phyloP scores from a whole-genome alignment of 2,797 vertebrate genomes.

The Phaenicophaeus curvirostris region DNA sequence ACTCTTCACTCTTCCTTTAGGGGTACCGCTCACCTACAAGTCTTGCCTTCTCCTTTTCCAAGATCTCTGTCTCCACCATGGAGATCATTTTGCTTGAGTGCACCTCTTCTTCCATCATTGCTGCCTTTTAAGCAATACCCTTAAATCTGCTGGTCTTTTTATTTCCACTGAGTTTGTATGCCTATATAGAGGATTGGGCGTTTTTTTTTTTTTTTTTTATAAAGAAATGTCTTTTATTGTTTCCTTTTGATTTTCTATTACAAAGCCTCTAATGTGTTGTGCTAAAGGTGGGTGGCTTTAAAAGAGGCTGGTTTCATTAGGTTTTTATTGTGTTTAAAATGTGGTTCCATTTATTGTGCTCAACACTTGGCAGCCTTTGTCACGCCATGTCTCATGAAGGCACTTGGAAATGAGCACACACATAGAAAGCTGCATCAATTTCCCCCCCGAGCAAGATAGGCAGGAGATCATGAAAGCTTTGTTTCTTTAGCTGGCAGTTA shows the following conservation, averaged over 20 bases:
- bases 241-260: background rate
- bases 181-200: background rate
- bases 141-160: background rate
- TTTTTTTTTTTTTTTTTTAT: background rate
- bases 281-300: conserved; percentile 54
- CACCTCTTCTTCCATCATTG: background rate
- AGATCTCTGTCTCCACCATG: fast-evolving
- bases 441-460: conserved; percentile 37
- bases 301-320: conserved; percentile 50
- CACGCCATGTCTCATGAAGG: conserved; percentile 44
- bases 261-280: background rate
- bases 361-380: conserved; percentile 60
- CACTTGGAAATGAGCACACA: conserved; percentile 40
- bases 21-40: background rate
- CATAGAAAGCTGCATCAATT: conserved; percentile 57
- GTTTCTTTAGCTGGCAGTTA: conserved; percentile 59
- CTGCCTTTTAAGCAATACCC: background rate
- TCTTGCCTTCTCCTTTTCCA: background rate
- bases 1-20: fast-evolving
- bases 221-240: background rate
- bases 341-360: conserved; percentile 55
- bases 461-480: conserved; percentile 54
- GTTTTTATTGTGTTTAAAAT: conserved; percentile 57
- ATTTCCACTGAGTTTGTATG: background rate
- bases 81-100: background rate